Conservation (phyloP, 2,113 vertebrate genomes). For the Caretta caretta region DNA sequence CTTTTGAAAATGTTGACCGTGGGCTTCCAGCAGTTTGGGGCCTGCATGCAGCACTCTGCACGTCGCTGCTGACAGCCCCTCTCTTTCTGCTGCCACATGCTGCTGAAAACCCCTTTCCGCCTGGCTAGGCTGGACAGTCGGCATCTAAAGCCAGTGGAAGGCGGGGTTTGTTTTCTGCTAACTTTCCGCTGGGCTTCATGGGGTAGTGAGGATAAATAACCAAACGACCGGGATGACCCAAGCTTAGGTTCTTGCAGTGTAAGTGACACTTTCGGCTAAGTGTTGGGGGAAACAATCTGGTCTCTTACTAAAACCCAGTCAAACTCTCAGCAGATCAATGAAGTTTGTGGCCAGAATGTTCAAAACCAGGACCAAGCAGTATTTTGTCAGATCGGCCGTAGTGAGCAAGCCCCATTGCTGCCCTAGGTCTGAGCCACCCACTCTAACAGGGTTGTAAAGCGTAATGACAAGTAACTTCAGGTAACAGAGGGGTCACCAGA, state of each 20-base stretch:
- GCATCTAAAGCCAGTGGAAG: neutral
- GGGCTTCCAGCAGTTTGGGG: accelerated
- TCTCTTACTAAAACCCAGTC: neutral
- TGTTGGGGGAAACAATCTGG: accelerated
- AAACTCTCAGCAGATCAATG: neutral
- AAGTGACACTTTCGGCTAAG: neutral
- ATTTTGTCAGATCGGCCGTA: neutral
- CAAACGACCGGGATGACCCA: neutral
- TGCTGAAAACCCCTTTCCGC: neutral
- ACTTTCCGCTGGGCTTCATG: neutral
- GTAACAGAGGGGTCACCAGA: neutral
- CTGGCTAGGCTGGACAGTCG: accelerated
- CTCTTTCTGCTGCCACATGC: neutral
- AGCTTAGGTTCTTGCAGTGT: accelerated
- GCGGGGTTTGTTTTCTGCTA: accelerated
- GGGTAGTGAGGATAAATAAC: neutral
- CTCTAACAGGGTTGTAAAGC: neutral
- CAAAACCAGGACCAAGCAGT: accelerated
- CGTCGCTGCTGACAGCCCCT: accelerated
- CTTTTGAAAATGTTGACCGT: neutral
- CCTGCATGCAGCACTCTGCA: neutral
- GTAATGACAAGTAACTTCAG: neutral
- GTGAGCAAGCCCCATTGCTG: neutral
- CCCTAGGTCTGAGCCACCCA: too few species aligned
- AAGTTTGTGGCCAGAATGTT: accelerated